Evolutionary conservation across 1,140 invertebrate genomes (phyloP).

Genomic region (Physella acuta): DNA sequence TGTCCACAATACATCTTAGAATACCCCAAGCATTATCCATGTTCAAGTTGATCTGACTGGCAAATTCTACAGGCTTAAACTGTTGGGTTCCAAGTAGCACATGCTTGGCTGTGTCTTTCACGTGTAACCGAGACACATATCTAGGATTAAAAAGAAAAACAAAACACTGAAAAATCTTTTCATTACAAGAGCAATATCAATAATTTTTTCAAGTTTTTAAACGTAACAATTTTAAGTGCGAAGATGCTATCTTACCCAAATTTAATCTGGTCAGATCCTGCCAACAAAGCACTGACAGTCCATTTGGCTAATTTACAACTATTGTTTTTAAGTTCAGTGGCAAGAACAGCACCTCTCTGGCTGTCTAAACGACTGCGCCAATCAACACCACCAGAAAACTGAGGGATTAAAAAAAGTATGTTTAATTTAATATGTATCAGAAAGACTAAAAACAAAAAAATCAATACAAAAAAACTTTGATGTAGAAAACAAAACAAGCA

Average conservation of each 20-base stretch:
- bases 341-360: slow-evolving; percentile 95
- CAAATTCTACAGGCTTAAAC: slow-evolving; percentile 97
- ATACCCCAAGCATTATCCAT: slow-evolving; percentile 99
- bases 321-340: slow-evolving; percentile 97
- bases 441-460: background rate
- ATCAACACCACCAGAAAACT: slow-evolving; percentile 90
- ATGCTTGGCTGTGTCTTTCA: slow-evolving; percentile 92
- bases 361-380: slow-evolving; percentile 97
- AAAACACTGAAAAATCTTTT: too few species aligned
- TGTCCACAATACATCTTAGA: slow-evolving; percentile 95
- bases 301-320: slow-evolving; percentile 98
- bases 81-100: slow-evolving; percentile 98
- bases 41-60: slow-evolving; percentile 96
- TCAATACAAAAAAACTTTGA: too few species aligned
- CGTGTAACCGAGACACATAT: slow-evolving; percentile 91
- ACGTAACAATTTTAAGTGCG: too few species aligned
- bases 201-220: too few species aligned
- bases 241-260: slow-evolving; percentile 73
- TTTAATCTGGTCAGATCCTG: slow-evolving; percentile 96
- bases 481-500: too few species aligned
- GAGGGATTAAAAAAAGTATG: slow-evolving; percentile 32
- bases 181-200: too few species aligned
- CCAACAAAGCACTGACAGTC: slow-evolving; percentile 89
- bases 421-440: slow-evolving; percentile 2
- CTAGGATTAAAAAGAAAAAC: slow-evolving; percentile 59